Evolutionary conservation across 1,140 invertebrate genomes (phyloP).

Genomic region (Platyscapa corneri): DNA sequence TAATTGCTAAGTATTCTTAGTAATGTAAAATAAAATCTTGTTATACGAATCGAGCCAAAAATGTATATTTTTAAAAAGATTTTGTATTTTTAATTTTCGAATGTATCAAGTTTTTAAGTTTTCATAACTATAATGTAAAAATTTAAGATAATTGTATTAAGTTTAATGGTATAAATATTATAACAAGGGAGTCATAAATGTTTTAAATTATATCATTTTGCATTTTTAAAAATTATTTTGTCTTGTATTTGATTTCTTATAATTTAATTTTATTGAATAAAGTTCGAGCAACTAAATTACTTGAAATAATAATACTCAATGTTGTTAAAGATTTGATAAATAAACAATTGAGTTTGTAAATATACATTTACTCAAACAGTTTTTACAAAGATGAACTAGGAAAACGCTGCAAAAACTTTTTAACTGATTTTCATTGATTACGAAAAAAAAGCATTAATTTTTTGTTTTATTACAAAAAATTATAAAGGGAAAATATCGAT

Average conservation of each 20-base stretch:
- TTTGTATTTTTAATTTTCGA: neutral
- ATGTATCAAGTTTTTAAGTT: neutral
- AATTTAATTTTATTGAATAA: neutral
- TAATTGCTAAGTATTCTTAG: conserved; percentile 15
- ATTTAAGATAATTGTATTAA: too few relatives aligned
- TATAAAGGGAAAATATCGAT: conserved; percentile 1
- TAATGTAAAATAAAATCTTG: conserved; percentile 3
- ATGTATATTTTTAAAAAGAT: neutral
- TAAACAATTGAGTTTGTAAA: neutral
- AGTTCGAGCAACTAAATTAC: neutral
- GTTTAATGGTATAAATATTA: too few relatives aligned
- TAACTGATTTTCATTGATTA: neutral
- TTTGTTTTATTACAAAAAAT: neutral
- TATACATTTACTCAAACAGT: neutral
- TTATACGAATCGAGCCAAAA: conserved; percentile 32
- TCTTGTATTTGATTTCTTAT: neutral
- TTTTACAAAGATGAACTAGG: neutral
- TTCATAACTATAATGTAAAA: too few relatives aligned
- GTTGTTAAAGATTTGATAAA: neutral
- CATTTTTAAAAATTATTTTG: neutral
- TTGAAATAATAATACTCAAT: neutral
- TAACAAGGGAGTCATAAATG: neutral
- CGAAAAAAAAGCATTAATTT: neutral
- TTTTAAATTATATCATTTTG: neutral
- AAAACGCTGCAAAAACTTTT: neutral